Base-by-base conservation (phyloP, 1,140 invertebrate genomes). In the Linepithema humile region DNA sequence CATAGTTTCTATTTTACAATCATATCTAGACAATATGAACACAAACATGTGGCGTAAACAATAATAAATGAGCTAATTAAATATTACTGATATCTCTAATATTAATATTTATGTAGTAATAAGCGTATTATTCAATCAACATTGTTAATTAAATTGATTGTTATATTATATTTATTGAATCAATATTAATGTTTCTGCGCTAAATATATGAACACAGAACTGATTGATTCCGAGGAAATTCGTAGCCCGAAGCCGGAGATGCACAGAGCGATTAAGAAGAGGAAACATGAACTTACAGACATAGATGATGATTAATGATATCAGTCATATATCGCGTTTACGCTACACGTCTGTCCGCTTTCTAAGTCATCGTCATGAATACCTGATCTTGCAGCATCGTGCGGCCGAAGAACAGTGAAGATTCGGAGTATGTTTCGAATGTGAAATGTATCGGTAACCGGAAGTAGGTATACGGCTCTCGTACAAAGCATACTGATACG, bases 341-440 rank as follows among this genome's bases (percentile, higher is more conserved):
- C 75, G 75, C 75, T 80, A 80, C 75, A 48, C 48, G 69, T 74
- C 69, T 74, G 53, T 82, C 70, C 57, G 60, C 80, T 82, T 82
- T 82, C 80, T 82, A 82, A 82, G 40, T 60, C 29, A 38, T 59
- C 80, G 43, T 57, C 38, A 32, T 59, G 65, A 60, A 67, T 69
- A 80, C 73, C n/a, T 83, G 80, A 83, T 55, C 80, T 50, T 32
- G 43, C 32, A 50, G 40, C 43, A 83, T 72, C 45, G 45, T 38
- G 29, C 82, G 72, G n/a, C 29, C 43, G 40, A 57, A 77, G 59
- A 65, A 78, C 40, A 65, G 35, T 45, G 35, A 4, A 38, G 57
- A 26, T 72, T 59, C 9, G 40, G 2, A 20, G 43, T 38, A 40
- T 20, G 40, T 26, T 26, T 9, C 40, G 67, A 82, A 48, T 75